Evolutionary conservation across 2,113 vertebrate genomes (phyloP).

Genomic region (Zingel zingel): DNA sequence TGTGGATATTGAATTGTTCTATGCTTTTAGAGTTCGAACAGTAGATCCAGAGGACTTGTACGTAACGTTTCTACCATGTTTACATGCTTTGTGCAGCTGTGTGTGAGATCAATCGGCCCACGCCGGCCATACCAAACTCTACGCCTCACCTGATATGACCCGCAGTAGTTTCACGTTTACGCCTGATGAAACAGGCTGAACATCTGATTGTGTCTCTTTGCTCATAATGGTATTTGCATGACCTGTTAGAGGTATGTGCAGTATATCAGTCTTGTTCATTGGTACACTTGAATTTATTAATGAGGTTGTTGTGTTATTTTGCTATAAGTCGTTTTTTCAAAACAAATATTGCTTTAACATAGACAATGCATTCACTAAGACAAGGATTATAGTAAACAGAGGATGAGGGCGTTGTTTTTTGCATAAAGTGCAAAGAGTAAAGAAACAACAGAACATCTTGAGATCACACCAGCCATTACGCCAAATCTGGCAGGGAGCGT

Average conservation of each 20-base stretch:
- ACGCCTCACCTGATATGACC: not conserved
- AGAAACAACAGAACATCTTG: too few species aligned
- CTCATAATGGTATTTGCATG: not conserved
- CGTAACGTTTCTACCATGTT: not conserved
- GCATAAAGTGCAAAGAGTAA: too few species aligned
- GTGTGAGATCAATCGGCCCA: too few species aligned
- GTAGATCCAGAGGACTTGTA: not conserved
- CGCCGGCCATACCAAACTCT: not conserved
- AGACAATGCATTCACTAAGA: too few species aligned
- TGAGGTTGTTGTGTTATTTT: not conserved
- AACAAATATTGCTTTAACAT: too few species aligned
- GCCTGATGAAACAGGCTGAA: not conserved
- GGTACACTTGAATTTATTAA: not conserved
- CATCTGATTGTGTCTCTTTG: not conserved
- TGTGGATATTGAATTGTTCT: too few species aligned
- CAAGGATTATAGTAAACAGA: too few species aligned
- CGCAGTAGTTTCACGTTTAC: not conserved
- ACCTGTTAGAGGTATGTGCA: not conserved
- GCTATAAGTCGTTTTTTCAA: too few species aligned
- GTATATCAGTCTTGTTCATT: not conserved
- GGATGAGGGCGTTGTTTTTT: too few species aligned
- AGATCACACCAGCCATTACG: too few species aligned
- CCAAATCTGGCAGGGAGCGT: too few species aligned
- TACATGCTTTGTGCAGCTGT: slow-evolving; percentile 26
- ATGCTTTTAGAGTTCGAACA: not conserved